These are phyloP conservation scores for Cotesia typhae DNA, from an alignment of 1,140 invertebrate species.

Conservation along the genomic window DNA sequence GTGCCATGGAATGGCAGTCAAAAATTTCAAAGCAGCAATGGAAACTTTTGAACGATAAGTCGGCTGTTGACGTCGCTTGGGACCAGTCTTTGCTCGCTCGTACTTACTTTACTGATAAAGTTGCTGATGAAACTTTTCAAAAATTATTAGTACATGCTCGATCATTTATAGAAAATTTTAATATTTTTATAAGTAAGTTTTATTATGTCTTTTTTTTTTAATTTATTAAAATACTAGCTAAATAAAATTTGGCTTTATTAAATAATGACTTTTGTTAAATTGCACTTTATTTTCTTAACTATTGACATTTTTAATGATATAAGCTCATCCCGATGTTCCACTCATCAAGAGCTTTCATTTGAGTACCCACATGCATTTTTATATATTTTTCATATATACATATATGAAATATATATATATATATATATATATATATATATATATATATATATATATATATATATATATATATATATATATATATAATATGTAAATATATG, in stretches of 20 bases:
- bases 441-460: too few species aligned
- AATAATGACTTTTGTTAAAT: not conserved
- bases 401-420: too few species aligned
- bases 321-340: too few species aligned
- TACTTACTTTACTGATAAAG: constrained; percentile 53
- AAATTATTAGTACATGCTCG: constrained; percentile 46
- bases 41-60: constrained; percentile 47
- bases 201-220: not conserved
- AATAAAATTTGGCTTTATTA: not conserved
- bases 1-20: constrained; percentile 52
- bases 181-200: constrained; percentile 50
- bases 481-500: too few species aligned
- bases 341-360: too few species aligned
- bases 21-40: constrained; percentile 53
- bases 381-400: too few species aligned
- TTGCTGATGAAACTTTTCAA: constrained; percentile 52
- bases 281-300: too few species aligned
- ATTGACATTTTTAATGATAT: too few species aligned
- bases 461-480: too few species aligned
- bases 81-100: constrained; percentile 49
- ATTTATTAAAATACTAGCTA: not conserved
- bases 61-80: constrained; percentile 39
- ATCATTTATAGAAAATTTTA: constrained; percentile 48
- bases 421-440: too few species aligned
- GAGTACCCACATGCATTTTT: too few species aligned